A percentile compares a stretch with the other conserved stretches of the same genome.
phyloP scores from a whole-genome alignment of 2,113 vertebrate species.

The Pontoporia blainvillei region DNA sequence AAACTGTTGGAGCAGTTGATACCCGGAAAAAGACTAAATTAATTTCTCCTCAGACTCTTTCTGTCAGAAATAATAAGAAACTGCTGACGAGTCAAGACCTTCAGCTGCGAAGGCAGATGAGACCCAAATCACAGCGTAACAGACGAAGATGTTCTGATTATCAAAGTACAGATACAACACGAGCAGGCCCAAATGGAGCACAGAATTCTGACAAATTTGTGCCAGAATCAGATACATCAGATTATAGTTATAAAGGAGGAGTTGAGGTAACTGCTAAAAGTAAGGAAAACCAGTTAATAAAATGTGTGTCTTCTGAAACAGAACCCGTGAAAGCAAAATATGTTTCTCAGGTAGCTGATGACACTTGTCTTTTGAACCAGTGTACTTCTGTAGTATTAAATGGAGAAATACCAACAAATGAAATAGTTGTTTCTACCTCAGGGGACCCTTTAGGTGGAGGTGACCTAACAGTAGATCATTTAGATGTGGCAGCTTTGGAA shows the following conservation, averaged over 20 bases:
- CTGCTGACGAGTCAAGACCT: slow-evolving; percentile 81
- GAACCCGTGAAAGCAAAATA: rapidly evolving
- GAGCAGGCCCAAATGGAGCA: rapidly evolving
- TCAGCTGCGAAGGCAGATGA: slow-evolving; percentile 76
- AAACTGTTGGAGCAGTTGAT: slow-evolving; percentile 75
- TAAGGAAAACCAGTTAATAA: not conserved
- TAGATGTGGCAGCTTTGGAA: not conserved
- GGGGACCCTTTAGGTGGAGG: not conserved
- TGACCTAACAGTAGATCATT: not conserved
- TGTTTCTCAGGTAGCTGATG: not conserved
- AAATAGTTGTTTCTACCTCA: not conserved
- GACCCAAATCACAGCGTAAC: slow-evolving; percentile 9
- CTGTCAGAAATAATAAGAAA: slow-evolving; percentile 75
- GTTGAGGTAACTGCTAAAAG: rapidly evolving
- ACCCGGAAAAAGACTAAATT: slow-evolving; percentile 57
- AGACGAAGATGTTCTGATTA: not conserved
- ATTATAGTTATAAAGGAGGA: not conserved
- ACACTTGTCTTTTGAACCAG: not conserved
- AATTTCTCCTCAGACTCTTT: slow-evolving; percentile 72
- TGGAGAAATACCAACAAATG: not conserved
- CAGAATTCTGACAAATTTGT: not conserved
- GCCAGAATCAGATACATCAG: not conserved
- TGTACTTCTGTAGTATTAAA: rapidly evolving
- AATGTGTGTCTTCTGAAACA: not conserved
- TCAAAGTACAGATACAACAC: not conserved